Conservation (phyloP, 2,888 invertebrate species). For the Plutella xylostella region DNA sequence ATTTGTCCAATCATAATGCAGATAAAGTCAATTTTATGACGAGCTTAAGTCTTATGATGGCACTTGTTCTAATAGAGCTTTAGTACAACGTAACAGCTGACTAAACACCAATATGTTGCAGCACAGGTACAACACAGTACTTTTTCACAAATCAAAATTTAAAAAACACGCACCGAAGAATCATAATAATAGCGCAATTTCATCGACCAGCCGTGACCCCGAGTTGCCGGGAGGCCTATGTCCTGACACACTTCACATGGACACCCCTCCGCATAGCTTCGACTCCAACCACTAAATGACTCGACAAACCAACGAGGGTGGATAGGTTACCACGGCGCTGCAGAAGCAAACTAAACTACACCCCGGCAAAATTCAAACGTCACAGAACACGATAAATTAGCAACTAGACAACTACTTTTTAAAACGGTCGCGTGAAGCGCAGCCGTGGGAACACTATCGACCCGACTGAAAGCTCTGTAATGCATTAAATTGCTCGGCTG, state of each 20-base stretch:
- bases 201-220: conserved; percentile 7
- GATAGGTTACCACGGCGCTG: conserved; percentile 39
- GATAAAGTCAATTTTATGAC: too few species aligned
- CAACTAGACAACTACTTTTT: conserved; percentile 24
- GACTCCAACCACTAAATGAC: conserved; percentile 29
- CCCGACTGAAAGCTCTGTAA: conserved; percentile 36
- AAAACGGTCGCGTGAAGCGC: conserved; percentile 45
- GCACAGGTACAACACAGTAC: not conserved
- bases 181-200: conserved; percentile 56
- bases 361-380: conserved; percentile 27
- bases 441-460: conserved; percentile 55
- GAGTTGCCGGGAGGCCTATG: not conserved
- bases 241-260: conserved; percentile 20
- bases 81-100: too few species aligned
- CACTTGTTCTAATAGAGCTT: too few species aligned
- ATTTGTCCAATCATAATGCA: too few species aligned
- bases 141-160: not conserved
- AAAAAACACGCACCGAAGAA: conserved; percentile 44
- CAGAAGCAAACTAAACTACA: conserved; percentile 37
- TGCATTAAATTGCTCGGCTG: conserved; percentile 37
- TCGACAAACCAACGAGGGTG: conserved; percentile 25
- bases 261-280: conserved; percentile 27
- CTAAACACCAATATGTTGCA: too few species aligned
- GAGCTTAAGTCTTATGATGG: too few species aligned
- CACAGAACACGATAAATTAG: conserved; percentile 16